Conservation (phyloP, 2,113 vertebrate species). For the Ovis canadensis region DNA sequence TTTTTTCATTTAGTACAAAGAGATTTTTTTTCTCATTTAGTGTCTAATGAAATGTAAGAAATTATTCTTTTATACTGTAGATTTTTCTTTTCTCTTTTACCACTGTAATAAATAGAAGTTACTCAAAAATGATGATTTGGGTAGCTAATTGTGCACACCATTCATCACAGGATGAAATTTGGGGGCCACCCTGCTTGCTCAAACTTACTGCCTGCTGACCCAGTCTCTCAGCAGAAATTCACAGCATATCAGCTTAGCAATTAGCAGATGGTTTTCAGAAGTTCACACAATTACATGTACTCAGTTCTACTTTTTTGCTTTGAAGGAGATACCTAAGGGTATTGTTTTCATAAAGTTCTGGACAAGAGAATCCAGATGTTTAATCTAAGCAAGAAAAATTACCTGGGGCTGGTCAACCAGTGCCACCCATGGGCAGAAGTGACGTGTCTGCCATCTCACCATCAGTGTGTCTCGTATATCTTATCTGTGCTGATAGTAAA, state of each 20-base stretch:
- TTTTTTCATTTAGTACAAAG: neutral
- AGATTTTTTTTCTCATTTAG: neutral
- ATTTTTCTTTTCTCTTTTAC: neutral
- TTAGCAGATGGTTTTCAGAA: constrained; percentile 11
- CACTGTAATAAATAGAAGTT: neutral
- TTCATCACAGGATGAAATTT: neutral
- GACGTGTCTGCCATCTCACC: neutral
- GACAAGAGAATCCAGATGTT: neutral
- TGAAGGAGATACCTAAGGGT: neutral
- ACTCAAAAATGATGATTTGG: neutral
- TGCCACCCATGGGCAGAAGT: neutral
- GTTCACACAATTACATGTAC: neutral
- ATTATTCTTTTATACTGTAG: neutral
- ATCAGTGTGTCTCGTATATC: neutral
- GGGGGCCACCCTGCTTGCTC: neutral
- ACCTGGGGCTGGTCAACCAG: neutral
- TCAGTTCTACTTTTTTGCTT: neutral
- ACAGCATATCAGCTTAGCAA: neutral
- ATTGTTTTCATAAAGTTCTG: neutral
- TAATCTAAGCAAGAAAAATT: neutral
- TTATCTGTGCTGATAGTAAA: neutral
- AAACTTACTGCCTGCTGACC: neutral
- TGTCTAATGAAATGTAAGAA: neutral
- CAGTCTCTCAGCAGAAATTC: neutral
- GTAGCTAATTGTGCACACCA: too few species aligned